Conservation (phyloP, 2,888 invertebrate genomes). For the Halictus ligatus region DNA sequence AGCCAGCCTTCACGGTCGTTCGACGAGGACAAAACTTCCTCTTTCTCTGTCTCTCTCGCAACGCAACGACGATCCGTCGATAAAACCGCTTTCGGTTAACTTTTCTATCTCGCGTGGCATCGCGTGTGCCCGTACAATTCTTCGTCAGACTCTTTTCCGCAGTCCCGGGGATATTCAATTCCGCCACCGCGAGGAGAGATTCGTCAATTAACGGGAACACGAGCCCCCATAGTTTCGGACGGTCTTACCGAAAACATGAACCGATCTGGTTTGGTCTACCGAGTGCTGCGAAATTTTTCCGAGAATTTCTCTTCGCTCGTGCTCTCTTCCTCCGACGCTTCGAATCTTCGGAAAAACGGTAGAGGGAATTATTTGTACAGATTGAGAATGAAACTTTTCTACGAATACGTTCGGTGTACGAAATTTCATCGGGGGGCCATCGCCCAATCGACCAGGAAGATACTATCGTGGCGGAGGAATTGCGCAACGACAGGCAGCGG, state of each 20-base stretch:
- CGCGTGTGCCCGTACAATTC: slow-evolving; percentile 18
- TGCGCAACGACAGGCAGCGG: slow-evolving; percentile 36
- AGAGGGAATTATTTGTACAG: too few species aligned
- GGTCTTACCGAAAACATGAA: background rate
- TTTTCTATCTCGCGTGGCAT: slow-evolving; percentile 39
- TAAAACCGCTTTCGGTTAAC: slow-evolving; percentile 49
- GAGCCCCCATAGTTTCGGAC: slow-evolving; percentile 3
- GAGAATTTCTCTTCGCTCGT: background rate
- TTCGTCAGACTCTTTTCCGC: background rate
- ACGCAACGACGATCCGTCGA: slow-evolving; percentile 35
- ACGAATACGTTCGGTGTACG: too few species aligned
- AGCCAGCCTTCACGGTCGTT: slow-evolving; percentile 15
- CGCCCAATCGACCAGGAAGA: background rate
- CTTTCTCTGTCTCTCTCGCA: background rate
- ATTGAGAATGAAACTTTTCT: too few species aligned
- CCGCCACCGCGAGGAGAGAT: background rate
- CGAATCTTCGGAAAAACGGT: too few species aligned
- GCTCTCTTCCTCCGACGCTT: too few species aligned
- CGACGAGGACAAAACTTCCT: background rate
- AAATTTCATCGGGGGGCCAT: background rate
- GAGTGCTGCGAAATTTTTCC: background rate
- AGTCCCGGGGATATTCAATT: slow-evolving; percentile 13
- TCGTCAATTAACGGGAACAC: slow-evolving; percentile 12
- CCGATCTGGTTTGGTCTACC: background rate
- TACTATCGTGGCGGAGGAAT: slow-evolving; percentile 23